Evolutionary conservation across 2,888 invertebrate species (phyloP), one percentile per base, ranked within the genome.

Genomic region (Galerucella calmariensis): DNA sequence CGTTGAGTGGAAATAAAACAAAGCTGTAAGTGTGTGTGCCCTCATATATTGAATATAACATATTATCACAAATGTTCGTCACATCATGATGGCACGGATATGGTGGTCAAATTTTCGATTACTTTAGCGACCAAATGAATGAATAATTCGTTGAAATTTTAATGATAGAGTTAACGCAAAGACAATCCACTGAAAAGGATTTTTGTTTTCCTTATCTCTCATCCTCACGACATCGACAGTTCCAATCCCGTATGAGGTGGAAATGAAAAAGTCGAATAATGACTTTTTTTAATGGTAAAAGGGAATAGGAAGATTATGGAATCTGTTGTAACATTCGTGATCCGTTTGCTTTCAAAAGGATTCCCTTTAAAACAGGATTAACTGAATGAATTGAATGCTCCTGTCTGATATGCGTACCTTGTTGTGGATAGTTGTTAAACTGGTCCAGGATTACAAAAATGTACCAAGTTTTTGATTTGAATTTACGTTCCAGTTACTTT

Each of bases 251-350:
- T 20, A 44, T 61, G 48, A 44, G 56, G n/a, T 20, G 56, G 65
- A 65, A 51, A 71, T 56, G 65, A 58, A 44, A 71, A 71, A 71
- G 20, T 41, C 53, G 46, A 61, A 69, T 69, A 71, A 27, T 65
- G 20, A 71, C 61, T 35, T 65, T 53, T 70, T 27, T 63, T 63
- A 41, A 53, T 27, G 20, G 35, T 14, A 2, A 59, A 58, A 68
- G 2, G 51, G 66, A 14, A 53, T 14, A 51, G 58, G 14, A 24
- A 27, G 61, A 69, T 59, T 61, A 48, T 69, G 24, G 24, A 69
- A 61, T 69, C 61, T 51, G 35, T 69, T 61, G 24, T 58, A 24
- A 58, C 58, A 58, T 59, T 68, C 20, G 58, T 68, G 20, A 68
- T 68, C 58, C 67, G n/a, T 67, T 58, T 59, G 68, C 20, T 58